Conservation (phyloP, 2,888 invertebrate genomes). For the Amphiduros pacificus region DNA sequence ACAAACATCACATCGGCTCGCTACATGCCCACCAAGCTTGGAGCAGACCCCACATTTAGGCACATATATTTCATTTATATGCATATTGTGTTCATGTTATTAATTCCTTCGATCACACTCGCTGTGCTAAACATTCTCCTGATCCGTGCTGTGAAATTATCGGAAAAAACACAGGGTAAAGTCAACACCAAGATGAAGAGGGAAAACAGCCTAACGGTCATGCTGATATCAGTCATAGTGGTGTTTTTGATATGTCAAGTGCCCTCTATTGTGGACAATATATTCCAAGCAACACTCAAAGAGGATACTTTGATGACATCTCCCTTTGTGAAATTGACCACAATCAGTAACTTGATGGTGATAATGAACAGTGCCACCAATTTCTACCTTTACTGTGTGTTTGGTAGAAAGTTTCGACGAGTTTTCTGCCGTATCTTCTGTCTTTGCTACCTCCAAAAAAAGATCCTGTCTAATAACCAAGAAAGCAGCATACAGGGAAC, state of each 20-base stretch:
- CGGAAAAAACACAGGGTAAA: conserved; percentile 36
- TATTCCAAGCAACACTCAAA: conserved; percentile 42
- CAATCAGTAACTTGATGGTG: conserved; percentile 46
- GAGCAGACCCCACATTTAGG: conserved; percentile 40
- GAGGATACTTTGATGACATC: conserved; percentile 23
- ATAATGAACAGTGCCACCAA: conserved; percentile 53
- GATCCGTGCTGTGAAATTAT: conserved; percentile 47
- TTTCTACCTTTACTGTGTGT: conserved; percentile 52
- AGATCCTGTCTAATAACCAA: not conserved
- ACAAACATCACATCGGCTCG: conserved; percentile 34
- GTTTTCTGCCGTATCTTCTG: conserved; percentile 32
- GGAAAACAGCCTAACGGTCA: conserved; percentile 92
- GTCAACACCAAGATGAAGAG: conserved; percentile 60
- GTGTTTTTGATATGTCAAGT: conserved; percentile 82
- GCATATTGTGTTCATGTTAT: conserved; percentile 51
- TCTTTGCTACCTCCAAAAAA: not conserved
- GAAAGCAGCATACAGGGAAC: not conserved
- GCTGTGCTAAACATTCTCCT: conserved; percentile 50
- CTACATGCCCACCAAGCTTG: conserved; percentile 41
- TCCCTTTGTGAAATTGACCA: conserved; percentile 39
- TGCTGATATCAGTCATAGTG: conserved; percentile 92
- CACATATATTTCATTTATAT: conserved; percentile 53
- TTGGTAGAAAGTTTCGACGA: conserved; percentile 51
- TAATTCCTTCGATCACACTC: conserved; percentile 50
- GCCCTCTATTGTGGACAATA: conserved; percentile 54